Conservation (phyloP, 2,888 invertebrate species). For the Azorinus chamasolen region DNA sequence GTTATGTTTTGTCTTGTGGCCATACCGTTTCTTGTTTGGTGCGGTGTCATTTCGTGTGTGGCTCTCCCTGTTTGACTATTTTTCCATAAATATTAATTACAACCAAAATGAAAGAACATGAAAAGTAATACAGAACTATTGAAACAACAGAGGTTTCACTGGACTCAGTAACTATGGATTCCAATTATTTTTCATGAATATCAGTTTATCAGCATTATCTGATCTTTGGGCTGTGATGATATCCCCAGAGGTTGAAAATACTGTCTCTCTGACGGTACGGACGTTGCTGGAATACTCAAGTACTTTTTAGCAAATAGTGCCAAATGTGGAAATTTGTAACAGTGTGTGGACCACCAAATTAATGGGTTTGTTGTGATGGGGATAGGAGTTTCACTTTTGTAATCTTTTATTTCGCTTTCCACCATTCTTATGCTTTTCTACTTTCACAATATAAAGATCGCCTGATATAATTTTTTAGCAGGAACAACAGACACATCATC, state of each 20-base stretch:
- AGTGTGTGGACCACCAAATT: slow-evolving; percentile 36
- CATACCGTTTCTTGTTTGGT: no score
- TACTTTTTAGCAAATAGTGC: slow-evolving; percentile 23
- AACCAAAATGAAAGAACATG: no score
- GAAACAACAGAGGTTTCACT: no score
- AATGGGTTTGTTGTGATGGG: slow-evolving; percentile 18
- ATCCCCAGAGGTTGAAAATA: slow-evolving; percentile 46
- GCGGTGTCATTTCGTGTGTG: no score
- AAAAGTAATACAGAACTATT: no score
- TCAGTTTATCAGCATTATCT: slow-evolving; percentile 39
- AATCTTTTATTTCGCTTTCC: slow-evolving; percentile 14
- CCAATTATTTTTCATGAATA: slow-evolving; percentile 51
- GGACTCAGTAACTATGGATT: no score
- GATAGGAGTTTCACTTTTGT: slow-evolving; percentile 18
- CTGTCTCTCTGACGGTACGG: slow-evolving; percentile 27
- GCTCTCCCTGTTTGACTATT: no score
- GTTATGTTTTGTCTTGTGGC: no score
- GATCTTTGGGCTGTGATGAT: slow-evolving; percentile 42
- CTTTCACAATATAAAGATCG: slow-evolving; percentile 26
- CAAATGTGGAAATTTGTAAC: slow-evolving; percentile 20
- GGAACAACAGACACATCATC: background rate
- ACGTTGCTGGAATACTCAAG: slow-evolving; percentile 41
- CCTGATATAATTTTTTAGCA: slow-evolving; percentile 17
- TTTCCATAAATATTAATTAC: no score
- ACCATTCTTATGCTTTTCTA: slow-evolving; percentile 18